Evolutionary conservation across 2,888 invertebrate species (phyloP), one percentile per base, ranked within the genome.

Genomic region (Spatulosminthurus flaviceps): DNA sequence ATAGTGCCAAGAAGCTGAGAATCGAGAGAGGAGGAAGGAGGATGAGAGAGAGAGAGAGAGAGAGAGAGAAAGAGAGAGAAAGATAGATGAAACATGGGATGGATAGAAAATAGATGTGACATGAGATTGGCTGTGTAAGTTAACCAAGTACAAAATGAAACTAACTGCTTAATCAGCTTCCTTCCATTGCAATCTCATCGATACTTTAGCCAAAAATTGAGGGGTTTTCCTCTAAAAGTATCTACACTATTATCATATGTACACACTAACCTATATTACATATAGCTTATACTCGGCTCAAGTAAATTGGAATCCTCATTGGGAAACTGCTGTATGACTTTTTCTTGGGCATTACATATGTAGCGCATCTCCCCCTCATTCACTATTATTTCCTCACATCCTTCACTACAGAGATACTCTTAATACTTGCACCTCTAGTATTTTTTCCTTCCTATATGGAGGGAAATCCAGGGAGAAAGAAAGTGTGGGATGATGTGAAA

Each of bases 121-220:
- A 76, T 28, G 69, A 76, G 69, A 76, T 76, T 75, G 75, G 75
- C 34, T 75, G 75, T 75, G 75, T 75, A 75, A 75, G 34, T 75
- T 75, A 75, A 70, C 70, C 77, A 70, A 77, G 69, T 77, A 77
- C 77, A 77, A 69, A 77, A 76, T 80, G 74, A 77, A 76, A 73
- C 77, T 81, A 83, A 84, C 82, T 83, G 84, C 83, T 83, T 84
- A 83, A 84, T 84, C 84, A 84, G 83, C 83, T 83, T 81, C 80
- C 75, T 75, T 61, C 75, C 75, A 75, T 75, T 66, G 22, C 41
- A 60, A 64, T 66, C 64, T 64, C 75, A 74, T 64, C 75, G 24
- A 51, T 72, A 61, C 60, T 26, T 61, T n/a, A 21, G 43, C 61
- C 51, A 74, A 51, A 74, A 26, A 28, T 61, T 41, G 64, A 61